Conservation (phyloP, 2,888 invertebrate genomes). For the Carabus problematicus region DNA sequence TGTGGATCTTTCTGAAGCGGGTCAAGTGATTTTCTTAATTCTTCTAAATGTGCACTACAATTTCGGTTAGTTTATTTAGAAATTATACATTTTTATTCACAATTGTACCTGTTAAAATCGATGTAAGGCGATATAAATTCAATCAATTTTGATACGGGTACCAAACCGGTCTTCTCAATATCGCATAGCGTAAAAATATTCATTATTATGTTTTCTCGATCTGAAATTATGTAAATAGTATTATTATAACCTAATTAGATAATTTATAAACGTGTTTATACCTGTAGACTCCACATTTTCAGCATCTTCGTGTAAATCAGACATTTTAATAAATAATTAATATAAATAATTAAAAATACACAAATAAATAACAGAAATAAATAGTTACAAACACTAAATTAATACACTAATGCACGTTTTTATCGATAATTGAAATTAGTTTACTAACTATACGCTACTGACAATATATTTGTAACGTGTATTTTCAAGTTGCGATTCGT, state of each 20-base stretch:
- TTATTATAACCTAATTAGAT: no score
- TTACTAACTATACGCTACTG: no score
- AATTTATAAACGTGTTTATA: background rate
- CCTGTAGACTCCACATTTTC: conserved; percentile 5
- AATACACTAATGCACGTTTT: no score
- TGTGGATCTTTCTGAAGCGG: conserved; percentile 48
- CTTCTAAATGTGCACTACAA: conserved; percentile 50
- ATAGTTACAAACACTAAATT: background rate
- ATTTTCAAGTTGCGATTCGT: no score
- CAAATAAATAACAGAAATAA: conserved; percentile 2
- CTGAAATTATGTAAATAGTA: conserved; percentile 13
- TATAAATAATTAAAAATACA: background rate
- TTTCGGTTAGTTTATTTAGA: conserved; percentile 26
- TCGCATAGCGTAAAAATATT: conserved; percentile 52
- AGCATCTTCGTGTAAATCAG: background rate
- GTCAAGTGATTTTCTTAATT: conserved; percentile 49
- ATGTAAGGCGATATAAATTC: conserved; percentile 52
- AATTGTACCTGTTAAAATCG: conserved; percentile 50
- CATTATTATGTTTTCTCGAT: conserved; percentile 46
- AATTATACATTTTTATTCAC: conserved; percentile 11
- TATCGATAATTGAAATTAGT: no score
- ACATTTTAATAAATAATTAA: background rate
- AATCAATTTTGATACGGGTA: conserved; percentile 50
- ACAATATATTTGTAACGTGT: no score
- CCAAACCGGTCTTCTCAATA: conserved; percentile 47